Base-by-base conservation (phyloP, 1,140 invertebrate genomes). In the Proales similis region DNA sequence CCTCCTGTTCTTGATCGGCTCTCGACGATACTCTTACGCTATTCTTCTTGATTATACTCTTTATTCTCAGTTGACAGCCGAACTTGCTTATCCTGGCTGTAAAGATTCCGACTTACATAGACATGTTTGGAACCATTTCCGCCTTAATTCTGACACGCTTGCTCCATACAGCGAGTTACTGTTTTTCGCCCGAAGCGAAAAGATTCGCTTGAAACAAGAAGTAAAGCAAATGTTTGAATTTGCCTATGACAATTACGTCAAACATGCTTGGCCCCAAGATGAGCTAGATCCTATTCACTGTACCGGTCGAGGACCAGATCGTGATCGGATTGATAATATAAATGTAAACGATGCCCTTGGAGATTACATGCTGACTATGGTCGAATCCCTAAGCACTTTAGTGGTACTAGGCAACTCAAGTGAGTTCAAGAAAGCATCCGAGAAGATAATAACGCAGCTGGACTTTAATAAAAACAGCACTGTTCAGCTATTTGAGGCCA, bases 281-380 rank as follows among this genome's bases (percentile, higher is more conserved):
- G 81, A 82, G 68, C 67, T 82, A 20, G 77, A 82, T 70, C 81
- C 81, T 1, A 80, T 82, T 63, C 69, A 79, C 65, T 82, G 81
- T 67, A 68, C 63, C 57, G 81, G 81, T 17, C 69, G 81, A 62
- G 81, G 81, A 22, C 79, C 80, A 47, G 83, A 84, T 74, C 74
- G 80, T 71, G 77, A 79, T 3, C 78, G 82, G 74, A 81, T 80
- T 80, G 82, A 74, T 78, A 75, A 68, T 5, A 47, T 48, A 27
- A 85, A 85, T 68, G 84, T 85, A 39, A 85, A 85, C 75, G 84
- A 85, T 75, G 82, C 82, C 12, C 71, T 85, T 2, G 84, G 84
- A 43, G 82, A 85, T 65, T 82, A 80, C 68, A 75, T 74, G 26
- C 68, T 82, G 27, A 81, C 79, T 17, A 66, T 82, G 43, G 73